Conservation (phyloP, 2,113 vertebrate species). For the Podilymbus podiceps region DNA sequence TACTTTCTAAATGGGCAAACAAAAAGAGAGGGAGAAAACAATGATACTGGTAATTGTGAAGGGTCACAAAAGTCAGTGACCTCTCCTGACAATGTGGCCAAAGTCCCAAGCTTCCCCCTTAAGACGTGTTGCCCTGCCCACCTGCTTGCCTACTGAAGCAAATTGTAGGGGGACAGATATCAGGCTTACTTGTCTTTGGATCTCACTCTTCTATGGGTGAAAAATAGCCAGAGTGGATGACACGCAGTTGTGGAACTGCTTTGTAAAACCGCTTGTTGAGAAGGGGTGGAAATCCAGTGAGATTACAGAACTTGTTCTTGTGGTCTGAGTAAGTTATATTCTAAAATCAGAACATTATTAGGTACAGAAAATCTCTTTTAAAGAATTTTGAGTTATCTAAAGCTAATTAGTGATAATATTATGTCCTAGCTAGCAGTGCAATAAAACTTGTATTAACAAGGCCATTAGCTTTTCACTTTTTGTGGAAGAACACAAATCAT, state of each 20-base stretch:
- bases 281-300: neutral
- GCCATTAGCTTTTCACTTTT: neutral
- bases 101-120: neutral
- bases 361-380: neutral
- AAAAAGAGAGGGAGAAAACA: neutral
- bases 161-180: neutral
- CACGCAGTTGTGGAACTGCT: neutral
- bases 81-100: neutral
- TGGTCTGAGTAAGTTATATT: neutral
- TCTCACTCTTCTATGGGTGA: neutral
- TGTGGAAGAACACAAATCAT: neutral
- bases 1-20: neutral
- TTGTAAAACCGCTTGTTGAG: neutral
- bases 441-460: neutral
- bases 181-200: neutral
- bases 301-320: neutral
- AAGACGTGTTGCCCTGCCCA: neutral
- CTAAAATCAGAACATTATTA: neutral
- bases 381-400: neutral
- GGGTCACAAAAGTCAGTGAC: neutral
- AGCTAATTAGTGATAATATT: neutral
- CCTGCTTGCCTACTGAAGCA: neutral
- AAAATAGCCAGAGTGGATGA: neutral
- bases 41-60: neutral
- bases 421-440: neutral